These are phyloP conservation scores for Homalodisca vitripennis DNA, from an alignment of 1,140 invertebrate genomes.

Conservation along the genomic window DNA sequence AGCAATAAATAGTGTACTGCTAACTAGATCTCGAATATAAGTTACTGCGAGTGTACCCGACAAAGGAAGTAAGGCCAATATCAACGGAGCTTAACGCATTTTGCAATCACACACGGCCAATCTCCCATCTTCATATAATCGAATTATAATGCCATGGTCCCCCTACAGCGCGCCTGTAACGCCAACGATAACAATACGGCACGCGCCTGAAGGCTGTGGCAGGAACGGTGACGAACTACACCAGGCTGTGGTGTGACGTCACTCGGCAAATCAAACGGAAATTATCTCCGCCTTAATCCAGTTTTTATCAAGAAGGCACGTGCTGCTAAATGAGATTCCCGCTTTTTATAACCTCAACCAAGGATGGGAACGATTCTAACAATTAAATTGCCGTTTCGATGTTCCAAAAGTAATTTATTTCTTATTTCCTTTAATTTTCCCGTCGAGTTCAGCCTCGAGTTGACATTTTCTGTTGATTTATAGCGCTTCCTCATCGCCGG, in stretches of 20 bases:
- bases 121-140: slow-evolving; percentile 14
- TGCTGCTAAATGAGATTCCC: background rate
- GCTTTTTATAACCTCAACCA: background rate
- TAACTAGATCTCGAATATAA: no score
- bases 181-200: slow-evolving; percentile 5
- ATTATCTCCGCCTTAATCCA: slow-evolving; percentile 13
- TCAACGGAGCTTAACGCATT: background rate
- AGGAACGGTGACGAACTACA: background rate
- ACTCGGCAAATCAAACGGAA: slow-evolving; percentile 21
- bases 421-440: slow-evolving; percentile 6
- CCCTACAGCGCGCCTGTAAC: background rate
- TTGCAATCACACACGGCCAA: background rate
- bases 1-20: no score
- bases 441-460: background rate
- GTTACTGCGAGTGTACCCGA: no score
- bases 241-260: slow-evolving; percentile 2
- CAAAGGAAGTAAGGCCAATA: background rate
- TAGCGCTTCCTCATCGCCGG: background rate
- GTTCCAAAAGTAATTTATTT: slow-evolving; percentile 11
- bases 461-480: background rate
- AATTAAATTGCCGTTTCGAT: slow-evolving; percentile 2
- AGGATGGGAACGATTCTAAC: background rate
- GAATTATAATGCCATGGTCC: slow-evolving; percentile 9
- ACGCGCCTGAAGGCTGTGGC: background rate
- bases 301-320: background rate